Conservation (phyloP, 1,140 invertebrate genomes). For the Kradibia gibbosae region DNA sequence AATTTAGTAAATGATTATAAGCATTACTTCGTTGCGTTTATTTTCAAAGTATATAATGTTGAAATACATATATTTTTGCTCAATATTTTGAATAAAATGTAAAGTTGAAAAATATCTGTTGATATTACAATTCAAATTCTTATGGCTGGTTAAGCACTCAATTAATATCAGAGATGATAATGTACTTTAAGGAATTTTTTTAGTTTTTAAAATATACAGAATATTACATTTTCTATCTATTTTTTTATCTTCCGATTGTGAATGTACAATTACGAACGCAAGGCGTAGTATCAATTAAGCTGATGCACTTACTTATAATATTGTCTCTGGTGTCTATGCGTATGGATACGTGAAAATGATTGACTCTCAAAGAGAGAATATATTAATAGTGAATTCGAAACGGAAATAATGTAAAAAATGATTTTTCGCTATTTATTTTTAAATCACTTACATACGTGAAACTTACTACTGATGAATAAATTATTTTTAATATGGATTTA, state of each 20-base stretch:
- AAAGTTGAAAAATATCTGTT: neutral
- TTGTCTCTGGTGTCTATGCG: neutral
- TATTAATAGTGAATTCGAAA: conserved; percentile 11
- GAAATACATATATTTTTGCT: too few species aligned
- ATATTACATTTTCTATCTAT: neutral
- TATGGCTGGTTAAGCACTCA: too few species aligned
- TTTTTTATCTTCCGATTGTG: neutral
- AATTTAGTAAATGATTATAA: too few species aligned
- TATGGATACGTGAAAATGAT: neutral
- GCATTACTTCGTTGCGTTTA: too few species aligned
- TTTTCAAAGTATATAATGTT: too few species aligned
- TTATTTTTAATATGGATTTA: neutral
- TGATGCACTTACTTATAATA: neutral
- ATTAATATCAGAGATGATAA: too few species aligned
- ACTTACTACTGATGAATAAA: neutral
- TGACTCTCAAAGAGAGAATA: neutral
- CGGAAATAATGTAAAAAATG: conserved; percentile 1
- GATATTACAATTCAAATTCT: neutral
- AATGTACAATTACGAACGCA: conserved; percentile 10
- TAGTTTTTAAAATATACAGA: too few species aligned
- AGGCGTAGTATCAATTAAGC: neutral
- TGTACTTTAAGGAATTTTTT: too few species aligned
- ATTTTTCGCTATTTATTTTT: neutral
- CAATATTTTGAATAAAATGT: neutral
- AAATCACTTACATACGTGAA: neutral